Percentiles rank a stretch among this genome's conserved stretches.
Evolutionary conservation across 2,113 vertebrate species (phyloP).

Genomic region (Glaucidium brasilianum): DNA sequence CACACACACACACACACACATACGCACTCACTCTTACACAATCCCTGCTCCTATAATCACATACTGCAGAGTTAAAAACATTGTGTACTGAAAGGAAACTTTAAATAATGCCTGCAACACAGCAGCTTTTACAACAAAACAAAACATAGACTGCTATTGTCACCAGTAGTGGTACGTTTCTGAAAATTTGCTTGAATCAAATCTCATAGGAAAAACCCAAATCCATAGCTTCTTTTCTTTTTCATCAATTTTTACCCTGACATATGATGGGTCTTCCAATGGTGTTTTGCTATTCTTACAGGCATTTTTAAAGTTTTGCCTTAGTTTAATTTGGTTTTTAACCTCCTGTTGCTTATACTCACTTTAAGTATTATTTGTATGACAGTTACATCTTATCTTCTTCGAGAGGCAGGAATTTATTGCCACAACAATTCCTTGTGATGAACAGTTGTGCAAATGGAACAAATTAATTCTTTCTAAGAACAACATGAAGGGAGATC

Average conservation of each 20-base stretch:
- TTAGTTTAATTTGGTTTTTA: background rate
- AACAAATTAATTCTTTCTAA: background rate
- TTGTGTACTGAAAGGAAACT: background rate
- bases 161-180: background rate
- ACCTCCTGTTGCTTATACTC: background rate
- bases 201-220: background rate
- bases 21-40: no score
- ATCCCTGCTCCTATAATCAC: background rate
- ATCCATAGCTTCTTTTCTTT: background rate
- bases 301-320: background rate
- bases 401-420: background rate
- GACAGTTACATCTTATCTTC: background rate
- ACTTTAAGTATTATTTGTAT: background rate
- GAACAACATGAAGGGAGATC: background rate
- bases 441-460: background rate
- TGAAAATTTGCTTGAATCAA: background rate
- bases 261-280: background rate
- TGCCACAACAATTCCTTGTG: background rate
- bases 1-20: no score
- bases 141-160: background rate
- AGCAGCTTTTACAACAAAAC: background rate
- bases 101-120: background rate
- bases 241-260: background rate
- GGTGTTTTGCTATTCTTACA: background rate
- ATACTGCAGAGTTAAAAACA: background rate